Evolutionary conservation across 2,888 invertebrate genomes (phyloP), one percentile per base, ranked within the genome.

Genomic region (Alcis repandata): DNA sequence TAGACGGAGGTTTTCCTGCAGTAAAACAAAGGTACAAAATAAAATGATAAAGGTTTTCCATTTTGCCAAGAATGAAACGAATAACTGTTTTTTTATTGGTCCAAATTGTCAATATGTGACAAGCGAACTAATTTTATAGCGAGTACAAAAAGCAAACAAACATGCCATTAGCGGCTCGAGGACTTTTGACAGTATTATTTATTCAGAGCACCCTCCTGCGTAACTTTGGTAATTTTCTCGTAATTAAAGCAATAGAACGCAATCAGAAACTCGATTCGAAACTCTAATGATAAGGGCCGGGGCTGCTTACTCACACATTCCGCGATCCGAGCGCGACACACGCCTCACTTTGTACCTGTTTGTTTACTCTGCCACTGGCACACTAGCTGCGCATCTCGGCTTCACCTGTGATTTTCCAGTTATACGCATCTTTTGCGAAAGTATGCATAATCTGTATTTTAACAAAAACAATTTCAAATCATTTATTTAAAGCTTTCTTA

Each of bases 201-300:
- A 53, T 53, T 40, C 53, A 53, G 40, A 15, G 17, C 53, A 22
- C 38, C 53, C 53, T 53, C 17, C 45, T 19, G 22, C 48, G 20
- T 15, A 58, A 58, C 22, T 46, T 58, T 13, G 51, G 41, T 33
- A 32, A 59, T 43, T 33, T 51, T 51, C 27, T 51, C 33, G 51
- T 51, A 51, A 51, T 59, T 59, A 59, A 41, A 43, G 59, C 59
- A 32, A 33, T 51, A 51, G 51, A 43, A 43, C 43, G 43, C 41
- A 33, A 32, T 43, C 51, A 33, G 22, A 48, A 58, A 58, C 46
- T 58, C 38, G 46, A 58, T 48, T 48, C 38, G 15, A 51, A 51
- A 51, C 51, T 51, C 51, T 56, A 56, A 56, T 33, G 54, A 56
- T 45, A 56, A 43, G 32, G 43, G 27, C 43, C 13, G n/a, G 36